A percentile compares a stretch with the other conserved stretches of the same genome.
Evolutionary conservation across 2,797 vertebrate species (phyloP).

Genomic region (Pseudomugil gertrudae): DNA sequence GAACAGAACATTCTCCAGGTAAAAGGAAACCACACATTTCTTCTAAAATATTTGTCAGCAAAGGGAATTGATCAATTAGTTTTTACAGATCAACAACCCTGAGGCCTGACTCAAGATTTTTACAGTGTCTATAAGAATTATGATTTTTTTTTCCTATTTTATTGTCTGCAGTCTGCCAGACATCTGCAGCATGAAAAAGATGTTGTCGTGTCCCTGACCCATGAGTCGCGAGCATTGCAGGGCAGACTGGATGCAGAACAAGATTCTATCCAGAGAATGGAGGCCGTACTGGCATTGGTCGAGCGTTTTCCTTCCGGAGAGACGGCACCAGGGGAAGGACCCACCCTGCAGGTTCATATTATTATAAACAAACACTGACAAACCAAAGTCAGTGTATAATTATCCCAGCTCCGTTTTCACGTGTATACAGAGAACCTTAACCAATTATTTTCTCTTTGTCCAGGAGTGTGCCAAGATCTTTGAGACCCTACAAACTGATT

Average conservation of each 20-base stretch:
- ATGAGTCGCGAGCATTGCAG: conserved; percentile 88
- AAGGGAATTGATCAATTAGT: not conserved
- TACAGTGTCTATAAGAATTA: not conserved
- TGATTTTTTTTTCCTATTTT: not conserved
- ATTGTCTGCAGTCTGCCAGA: conserved; percentile 84
- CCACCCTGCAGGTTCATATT: conserved; percentile 82
- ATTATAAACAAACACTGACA: conserved; percentile 1
- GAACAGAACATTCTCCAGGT: conserved; percentile 98
- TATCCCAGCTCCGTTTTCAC: not conserved
- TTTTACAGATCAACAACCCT: not conserved
- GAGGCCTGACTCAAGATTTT: not conserved
- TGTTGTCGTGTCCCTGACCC: conserved; percentile 90
- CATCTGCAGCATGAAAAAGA: conserved; percentile 96
- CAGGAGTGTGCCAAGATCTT: conserved; percentile 90
- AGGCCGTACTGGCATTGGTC: conserved; percentile 90
- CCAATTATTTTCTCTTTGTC: conserved; percentile 11
- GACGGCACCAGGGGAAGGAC: conserved; percentile 83
- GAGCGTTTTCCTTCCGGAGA: conserved; percentile 88
- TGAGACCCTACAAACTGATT: conserved; percentile 92
- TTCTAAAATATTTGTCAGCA: not conserved
- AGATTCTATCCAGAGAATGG: conserved; percentile 86
- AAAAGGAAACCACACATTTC: conserved; percentile 10
- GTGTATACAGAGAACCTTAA: not conserved
- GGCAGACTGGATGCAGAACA: conserved; percentile 86
- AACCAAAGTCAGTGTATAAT: not conserved